Evolutionary conservation across 2,888 invertebrate species (phyloP).

Genomic region (Apeira syringaria): DNA sequence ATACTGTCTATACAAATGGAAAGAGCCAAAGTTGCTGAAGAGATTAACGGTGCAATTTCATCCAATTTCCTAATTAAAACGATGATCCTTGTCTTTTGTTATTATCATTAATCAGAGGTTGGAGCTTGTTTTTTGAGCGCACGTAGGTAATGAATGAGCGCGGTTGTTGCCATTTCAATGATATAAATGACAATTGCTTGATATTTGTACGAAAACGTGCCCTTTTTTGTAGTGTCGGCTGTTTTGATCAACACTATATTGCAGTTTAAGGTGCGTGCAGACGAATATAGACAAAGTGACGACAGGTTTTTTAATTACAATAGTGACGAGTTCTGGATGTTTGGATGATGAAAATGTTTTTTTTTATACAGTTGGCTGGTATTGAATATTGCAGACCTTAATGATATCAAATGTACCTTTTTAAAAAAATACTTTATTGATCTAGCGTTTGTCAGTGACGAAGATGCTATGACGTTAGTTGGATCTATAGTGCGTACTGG

Average conservation of each 20-base stretch:
- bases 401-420: too few species aligned
- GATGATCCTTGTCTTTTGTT: constrained; percentile 23
- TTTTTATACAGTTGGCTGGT: too few species aligned
- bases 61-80: constrained; percentile 44
- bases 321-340: too few species aligned
- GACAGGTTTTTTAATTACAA: too few species aligned
- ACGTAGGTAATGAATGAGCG: constrained; percentile 10
- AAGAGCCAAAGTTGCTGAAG: not conserved
- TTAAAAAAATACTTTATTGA: too few species aligned
- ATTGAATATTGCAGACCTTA: too few species aligned
- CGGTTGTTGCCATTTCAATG: constrained; percentile 6
- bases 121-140: constrained; percentile 4
- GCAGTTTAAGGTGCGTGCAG: too few species aligned
- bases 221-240: not conserved
- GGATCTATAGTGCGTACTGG: too few species aligned
- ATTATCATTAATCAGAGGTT: constrained; percentile 25
- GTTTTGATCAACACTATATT: not conserved
- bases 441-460: too few species aligned
- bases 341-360: too few species aligned
- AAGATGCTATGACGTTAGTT: too few species aligned
- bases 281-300: too few species aligned
- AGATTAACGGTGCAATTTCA: constrained; percentile 35
- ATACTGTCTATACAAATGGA: not conserved
- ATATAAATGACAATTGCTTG: constrained; percentile 1
- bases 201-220: not conserved